Conservation (phyloP, 2,888 invertebrate species). For the Tetramorium bicarinatum region DNA sequence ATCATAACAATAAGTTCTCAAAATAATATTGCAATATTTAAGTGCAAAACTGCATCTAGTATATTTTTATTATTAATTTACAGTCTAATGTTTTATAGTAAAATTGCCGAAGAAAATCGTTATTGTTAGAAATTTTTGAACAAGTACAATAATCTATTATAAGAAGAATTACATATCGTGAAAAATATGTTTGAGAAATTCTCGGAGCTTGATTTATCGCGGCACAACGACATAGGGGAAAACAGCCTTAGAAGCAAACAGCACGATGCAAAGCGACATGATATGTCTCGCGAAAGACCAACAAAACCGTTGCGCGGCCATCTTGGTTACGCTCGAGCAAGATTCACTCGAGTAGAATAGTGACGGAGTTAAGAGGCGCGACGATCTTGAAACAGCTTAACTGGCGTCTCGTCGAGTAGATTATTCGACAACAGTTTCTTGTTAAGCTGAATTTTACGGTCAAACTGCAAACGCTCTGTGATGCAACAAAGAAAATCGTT, state of each 20-base stretch:
- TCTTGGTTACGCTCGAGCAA: constrained; percentile 82
- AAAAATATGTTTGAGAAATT: background rate
- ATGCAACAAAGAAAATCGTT: constrained; percentile 41
- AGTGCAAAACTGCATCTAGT: background rate
- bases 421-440: constrained; percentile 78
- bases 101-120: background rate
- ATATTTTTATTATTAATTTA: background rate
- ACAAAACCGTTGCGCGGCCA: constrained; percentile 72
- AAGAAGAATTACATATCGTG: background rate
- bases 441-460: constrained; percentile 74
- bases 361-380: constrained; percentile 77
- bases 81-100: background rate
- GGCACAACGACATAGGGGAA: constrained; percentile 35
- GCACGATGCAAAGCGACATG: constrained; percentile 61
- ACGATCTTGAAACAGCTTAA: constrained; percentile 74
- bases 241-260: constrained; percentile 55
- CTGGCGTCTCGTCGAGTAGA: constrained; percentile 70
- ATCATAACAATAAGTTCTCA: too few relatives aligned
- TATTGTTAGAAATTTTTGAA: background rate
- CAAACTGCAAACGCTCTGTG: constrained; percentile 56
- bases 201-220: constrained; percentile 53
- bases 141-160: background rate
- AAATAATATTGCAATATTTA: constrained; percentile 5
- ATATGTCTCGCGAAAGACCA: constrained; percentile 64
- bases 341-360: constrained; percentile 75